Conservation (phyloP, 2,888 invertebrate species). For the Napeogenes inachia region DNA sequence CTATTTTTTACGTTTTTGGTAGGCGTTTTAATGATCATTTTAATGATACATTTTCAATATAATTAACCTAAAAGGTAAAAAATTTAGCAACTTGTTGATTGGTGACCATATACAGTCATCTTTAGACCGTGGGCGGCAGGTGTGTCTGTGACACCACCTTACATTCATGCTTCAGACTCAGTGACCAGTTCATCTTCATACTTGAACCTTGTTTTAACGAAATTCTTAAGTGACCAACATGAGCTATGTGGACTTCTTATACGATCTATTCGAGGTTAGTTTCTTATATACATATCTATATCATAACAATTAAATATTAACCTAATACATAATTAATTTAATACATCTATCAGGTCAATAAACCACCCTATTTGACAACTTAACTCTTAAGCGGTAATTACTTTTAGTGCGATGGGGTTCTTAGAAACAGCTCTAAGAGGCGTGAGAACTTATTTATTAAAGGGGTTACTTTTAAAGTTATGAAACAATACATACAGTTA, state of each 20-base stretch:
- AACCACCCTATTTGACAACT: constrained; percentile 10
- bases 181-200: neutral
- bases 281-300: constrained; percentile 7
- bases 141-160: constrained; percentile 41
- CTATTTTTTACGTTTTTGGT: neutral
- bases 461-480: neutral
- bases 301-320: too few relatives aligned
- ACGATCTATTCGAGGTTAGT: constrained; percentile 64
- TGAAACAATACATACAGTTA: neutral
- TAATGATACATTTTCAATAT: constrained; percentile 19
- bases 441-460: constrained; percentile 22
- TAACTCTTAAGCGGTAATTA: constrained; percentile 18
- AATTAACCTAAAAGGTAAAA: constrained; percentile 21
- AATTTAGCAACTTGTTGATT: constrained; percentile 47
- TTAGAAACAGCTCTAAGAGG: constrained; percentile 18
- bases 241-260: constrained; percentile 65
- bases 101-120: constrained; percentile 53
- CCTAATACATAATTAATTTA: too few relatives aligned
- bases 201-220: constrained; percentile 22
- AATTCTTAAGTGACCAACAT: constrained; percentile 36
- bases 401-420: constrained; percentile 20
- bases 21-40: constrained; percentile 5
- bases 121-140: constrained; percentile 61
- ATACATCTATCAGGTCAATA: neutral
- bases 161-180: constrained; percentile 31